Conservation (phyloP, 2,113 vertebrate genomes). For the Sisor rabdophorus region DNA sequence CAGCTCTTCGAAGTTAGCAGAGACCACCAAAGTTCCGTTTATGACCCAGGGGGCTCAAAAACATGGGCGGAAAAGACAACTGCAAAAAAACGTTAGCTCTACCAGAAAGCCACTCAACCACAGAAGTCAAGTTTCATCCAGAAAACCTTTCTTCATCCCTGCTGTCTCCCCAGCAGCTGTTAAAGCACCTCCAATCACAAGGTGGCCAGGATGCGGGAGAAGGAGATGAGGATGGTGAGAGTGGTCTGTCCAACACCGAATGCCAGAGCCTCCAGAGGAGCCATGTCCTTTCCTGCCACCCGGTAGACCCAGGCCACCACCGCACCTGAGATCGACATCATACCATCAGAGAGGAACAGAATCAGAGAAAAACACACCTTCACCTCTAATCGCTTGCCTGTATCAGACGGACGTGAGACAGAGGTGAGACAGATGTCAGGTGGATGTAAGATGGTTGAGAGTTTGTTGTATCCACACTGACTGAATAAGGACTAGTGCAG, state of each 20-base stretch:
- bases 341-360: neutral
- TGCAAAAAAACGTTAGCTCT: neutral
- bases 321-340: slow-evolving; percentile 71
- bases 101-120: slow-evolving; percentile 17
- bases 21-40: slow-evolving; percentile 5
- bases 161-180: neutral
- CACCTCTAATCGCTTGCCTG: too few relatives aligned
- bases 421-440: too few relatives aligned
- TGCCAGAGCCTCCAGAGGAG: slow-evolving; percentile 90
- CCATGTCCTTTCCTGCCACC: slow-evolving; percentile 95
- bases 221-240: slow-evolving; percentile 87
- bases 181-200: slow-evolving; percentile 68
- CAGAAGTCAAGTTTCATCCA: slow-evolving; percentile 1
- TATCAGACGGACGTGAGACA: too few relatives aligned
- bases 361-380: too few relatives aligned
- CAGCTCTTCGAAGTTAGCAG: slow-evolving; percentile 21
- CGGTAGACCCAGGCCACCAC: slow-evolving; percentile 95
- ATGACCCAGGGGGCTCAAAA: slow-evolving; percentile 10
- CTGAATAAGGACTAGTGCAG: neutral
- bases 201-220: slow-evolving; percentile 91
- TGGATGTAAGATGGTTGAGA: too few relatives aligned
- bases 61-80: slow-evolving; percentile 4
- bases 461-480: too few relatives aligned
- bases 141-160: neutral
- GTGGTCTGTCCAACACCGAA: slow-evolving; percentile 93